These are phyloP conservation scores for Zygaena filipendulae DNA, from an alignment of 2,888 invertebrate species.

Conservation along the genomic window DNA sequence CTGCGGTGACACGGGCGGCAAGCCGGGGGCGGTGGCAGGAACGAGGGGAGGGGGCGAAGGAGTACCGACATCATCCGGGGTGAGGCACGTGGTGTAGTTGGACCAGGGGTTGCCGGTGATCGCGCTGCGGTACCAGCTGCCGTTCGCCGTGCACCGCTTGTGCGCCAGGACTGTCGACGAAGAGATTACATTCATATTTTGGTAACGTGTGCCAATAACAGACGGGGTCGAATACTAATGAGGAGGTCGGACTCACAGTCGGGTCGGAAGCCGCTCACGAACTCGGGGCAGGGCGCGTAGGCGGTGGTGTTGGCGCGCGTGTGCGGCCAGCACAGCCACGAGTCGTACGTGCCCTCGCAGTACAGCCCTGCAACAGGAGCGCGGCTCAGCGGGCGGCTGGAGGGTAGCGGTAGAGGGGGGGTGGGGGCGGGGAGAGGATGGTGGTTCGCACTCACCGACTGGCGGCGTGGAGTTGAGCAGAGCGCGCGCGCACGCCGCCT, in stretches of 20 bases:
- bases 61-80: slow-evolving; percentile 68
- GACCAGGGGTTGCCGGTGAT: slow-evolving; percentile 83
- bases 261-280: slow-evolving; percentile 80
- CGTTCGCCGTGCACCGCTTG: slow-evolving; percentile 82
- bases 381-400: background rate
- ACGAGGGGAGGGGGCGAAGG: background rate
- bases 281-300: slow-evolving; percentile 76
- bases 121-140: slow-evolving; percentile 87
- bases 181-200: no score
- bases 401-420: background rate
- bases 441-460: no score
- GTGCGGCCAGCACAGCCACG: slow-evolving; percentile 84
- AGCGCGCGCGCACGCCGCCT: slow-evolving; percentile 26
- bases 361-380: slow-evolving; percentile 58
- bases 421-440: background rate
- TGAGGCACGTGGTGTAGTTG: slow-evolving; percentile 91
- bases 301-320: slow-evolving; percentile 75
- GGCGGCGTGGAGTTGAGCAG: slow-evolving; percentile 35
- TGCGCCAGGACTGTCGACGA: slow-evolving; percentile 76
- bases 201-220: no score
- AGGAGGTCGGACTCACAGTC: slow-evolving; percentile 68
- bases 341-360: slow-evolving; percentile 83
- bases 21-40: no score
- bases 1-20: background rate
- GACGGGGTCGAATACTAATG: slow-evolving; percentile 4